Conservation (phyloP, 2,113 vertebrate genomes). For the Bombycilla garrulus region DNA sequence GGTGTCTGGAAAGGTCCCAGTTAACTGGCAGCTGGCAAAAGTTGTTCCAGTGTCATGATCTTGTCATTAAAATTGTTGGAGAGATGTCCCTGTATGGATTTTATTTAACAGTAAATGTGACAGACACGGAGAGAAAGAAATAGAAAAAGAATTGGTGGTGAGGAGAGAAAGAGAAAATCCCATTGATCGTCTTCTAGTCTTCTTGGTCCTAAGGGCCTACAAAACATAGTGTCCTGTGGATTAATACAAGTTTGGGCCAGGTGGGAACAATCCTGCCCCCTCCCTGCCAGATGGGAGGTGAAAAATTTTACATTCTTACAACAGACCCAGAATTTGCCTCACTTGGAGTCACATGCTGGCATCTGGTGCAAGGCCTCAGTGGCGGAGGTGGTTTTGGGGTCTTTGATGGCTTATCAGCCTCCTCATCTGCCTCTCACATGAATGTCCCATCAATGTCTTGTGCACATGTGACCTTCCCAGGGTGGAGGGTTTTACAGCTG, state of each 20-base stretch:
- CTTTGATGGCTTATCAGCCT: background rate
- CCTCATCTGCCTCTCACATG: background rate
- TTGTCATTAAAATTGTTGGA: background rate
- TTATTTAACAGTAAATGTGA: background rate
- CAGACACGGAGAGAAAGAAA: background rate
- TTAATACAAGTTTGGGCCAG: accelerated
- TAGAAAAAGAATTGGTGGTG: background rate
- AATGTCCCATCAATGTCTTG: background rate
- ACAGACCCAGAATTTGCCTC: background rate
- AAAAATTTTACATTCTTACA: background rate
- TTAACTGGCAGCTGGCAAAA: background rate
- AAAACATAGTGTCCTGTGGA: background rate
- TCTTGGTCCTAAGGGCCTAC: background rate
- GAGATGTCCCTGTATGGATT: background rate
- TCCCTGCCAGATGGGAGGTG: background rate
- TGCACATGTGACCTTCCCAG: accelerated
- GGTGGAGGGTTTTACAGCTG: background rate
- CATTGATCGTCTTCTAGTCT: background rate
- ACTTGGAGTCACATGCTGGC: accelerated
- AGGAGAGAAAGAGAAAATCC: background rate
- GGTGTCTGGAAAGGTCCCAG: background rate
- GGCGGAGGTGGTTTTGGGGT: background rate
- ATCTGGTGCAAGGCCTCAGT: background rate
- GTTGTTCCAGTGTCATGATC: background rate
- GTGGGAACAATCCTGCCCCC: background rate